Evolutionary conservation across 1,140 invertebrate species (phyloP).

Genomic region (Eriocheir sinensis): DNA sequence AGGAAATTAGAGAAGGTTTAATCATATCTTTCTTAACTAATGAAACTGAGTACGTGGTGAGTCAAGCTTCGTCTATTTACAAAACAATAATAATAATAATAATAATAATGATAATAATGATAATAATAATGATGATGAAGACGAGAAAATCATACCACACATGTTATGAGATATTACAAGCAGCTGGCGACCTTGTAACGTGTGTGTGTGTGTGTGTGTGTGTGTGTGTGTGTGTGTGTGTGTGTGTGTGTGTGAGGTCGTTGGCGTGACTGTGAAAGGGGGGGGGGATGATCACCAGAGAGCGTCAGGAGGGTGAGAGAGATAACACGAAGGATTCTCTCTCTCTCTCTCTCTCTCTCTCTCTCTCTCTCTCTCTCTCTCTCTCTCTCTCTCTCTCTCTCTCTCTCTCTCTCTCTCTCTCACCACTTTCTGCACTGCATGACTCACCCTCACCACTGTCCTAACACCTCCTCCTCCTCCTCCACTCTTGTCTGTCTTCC

Average conservation of each 20-base stretch:
- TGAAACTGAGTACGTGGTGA: too few species aligned
- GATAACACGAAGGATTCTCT: neutral
- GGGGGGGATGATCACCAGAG: neutral
- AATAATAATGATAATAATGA: too few species aligned
- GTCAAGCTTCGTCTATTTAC: too few species aligned
- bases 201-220: constrained; percentile 13
- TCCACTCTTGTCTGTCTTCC: neutral
- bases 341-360: neutral
- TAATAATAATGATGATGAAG: too few species aligned
- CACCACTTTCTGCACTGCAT: neutral
- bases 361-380: neutral
- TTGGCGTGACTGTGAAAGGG: neutral
- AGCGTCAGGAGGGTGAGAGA: neutral
- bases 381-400: neutral
- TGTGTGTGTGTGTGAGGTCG: constrained; percentile 27
- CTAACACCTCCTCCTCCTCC: neutral
- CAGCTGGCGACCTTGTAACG: too few species aligned
- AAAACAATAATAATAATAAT: too few species aligned
- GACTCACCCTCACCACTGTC: neutral
- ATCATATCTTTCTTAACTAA: too few species aligned
- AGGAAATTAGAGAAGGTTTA: too few species aligned
- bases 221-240: neutral
- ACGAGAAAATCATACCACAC: too few species aligned
- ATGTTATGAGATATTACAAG: too few species aligned
- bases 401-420: neutral